Evolutionary conservation across 2,113 vertebrate species (phyloP).

Genomic region (Etheostoma spectabile): DNA sequence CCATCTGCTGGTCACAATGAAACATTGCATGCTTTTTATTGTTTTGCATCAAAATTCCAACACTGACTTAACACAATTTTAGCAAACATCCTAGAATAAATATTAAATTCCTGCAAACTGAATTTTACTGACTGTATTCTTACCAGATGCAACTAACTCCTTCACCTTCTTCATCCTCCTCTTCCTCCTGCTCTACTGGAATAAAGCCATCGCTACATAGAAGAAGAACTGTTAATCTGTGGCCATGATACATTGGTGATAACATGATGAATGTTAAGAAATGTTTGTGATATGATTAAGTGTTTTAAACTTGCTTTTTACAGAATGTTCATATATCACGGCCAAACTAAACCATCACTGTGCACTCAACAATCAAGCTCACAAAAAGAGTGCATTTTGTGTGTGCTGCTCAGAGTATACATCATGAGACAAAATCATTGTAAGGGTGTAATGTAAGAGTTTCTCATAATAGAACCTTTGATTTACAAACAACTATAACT

Average conservation of each 20-base stretch:
- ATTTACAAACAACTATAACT: not conserved
- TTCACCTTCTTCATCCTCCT: slow-evolving; percentile 7
- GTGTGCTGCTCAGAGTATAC: not conserved
- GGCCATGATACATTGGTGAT: not conserved
- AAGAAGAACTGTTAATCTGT: not conserved
- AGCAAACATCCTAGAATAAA: not conserved
- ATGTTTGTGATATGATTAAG: not conserved
- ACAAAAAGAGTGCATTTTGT: not conserved
- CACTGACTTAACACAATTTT: not conserved
- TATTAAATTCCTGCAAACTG: not conserved
- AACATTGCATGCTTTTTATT: not conserved
- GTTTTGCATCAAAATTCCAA: not conserved
- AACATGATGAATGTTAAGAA: not conserved
- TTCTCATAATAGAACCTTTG: not conserved
- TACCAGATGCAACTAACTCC: slow-evolving; percentile 8
- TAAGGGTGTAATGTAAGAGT: not conserved
- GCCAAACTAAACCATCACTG: not conserved
- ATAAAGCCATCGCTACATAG: not conserved
- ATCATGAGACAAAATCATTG: not conserved
- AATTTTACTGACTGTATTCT: slow-evolving; percentile 5
- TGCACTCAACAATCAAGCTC: not conserved
- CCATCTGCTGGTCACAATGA: not conserved
- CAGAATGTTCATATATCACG: not conserved
- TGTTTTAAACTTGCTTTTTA: not conserved
- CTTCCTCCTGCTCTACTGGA: slow-evolving; percentile 11